Conservation (phyloP, 2,888 invertebrate species). For the Boloria selene region DNA sequence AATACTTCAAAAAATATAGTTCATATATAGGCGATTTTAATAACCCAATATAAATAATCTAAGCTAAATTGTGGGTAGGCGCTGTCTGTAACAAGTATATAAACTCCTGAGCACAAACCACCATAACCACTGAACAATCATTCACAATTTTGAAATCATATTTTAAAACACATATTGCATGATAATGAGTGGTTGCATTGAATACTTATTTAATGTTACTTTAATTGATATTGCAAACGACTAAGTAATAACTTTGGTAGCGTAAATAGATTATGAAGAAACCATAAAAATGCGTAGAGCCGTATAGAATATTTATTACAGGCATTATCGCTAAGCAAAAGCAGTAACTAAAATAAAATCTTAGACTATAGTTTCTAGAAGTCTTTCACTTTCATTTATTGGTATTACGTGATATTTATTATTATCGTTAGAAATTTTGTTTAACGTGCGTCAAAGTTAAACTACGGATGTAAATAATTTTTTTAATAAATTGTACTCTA, state of each 20-base stretch:
- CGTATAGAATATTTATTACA: too few species aligned
- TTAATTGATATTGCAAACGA: slow-evolving; percentile 8
- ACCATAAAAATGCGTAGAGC: neutral
- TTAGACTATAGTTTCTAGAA: neutral
- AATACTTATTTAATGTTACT: slow-evolving; percentile 9
- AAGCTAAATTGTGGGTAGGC: too few species aligned
- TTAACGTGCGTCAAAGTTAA: neutral
- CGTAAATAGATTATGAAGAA: neutral
- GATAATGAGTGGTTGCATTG: neutral
- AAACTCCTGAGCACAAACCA: too few species aligned
- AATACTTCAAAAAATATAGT: too few species aligned
- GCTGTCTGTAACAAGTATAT: too few species aligned
- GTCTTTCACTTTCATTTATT: slow-evolving; percentile 12
- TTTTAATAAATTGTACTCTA: too few species aligned
- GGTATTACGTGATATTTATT: slow-evolving; percentile 5
- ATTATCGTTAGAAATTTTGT: slow-evolving; percentile 10
- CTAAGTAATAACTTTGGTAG: neutral
- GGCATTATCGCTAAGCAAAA: too few species aligned
- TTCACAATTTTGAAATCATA: neutral
- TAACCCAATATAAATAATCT: too few species aligned
- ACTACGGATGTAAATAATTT: too few species aligned
- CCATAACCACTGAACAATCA: neutral
- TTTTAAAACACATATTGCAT: slow-evolving; percentile 2
- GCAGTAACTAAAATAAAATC: slow-evolving; percentile 8
- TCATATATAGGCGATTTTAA: too few species aligned